Percentiles rank a stretch among this genome's conserved stretches.
These are phyloP conservation scores for Dicranocentrus wangi DNA, from an alignment of 2,888 invertebrate genomes.

Conservation along the genomic window DNA sequence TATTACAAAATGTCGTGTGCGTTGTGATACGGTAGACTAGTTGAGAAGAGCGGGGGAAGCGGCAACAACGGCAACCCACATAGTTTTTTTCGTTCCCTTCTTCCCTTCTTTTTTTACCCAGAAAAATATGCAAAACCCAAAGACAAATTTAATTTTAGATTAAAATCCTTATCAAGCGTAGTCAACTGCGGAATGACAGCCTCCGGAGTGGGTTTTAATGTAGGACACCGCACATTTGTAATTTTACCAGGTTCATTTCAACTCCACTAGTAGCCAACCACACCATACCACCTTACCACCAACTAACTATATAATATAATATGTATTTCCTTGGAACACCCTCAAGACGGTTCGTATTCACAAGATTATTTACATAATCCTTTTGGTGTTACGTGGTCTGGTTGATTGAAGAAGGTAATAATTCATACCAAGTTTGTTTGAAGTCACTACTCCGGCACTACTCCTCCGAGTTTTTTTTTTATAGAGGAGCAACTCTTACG, in stretches of 20 bases:
- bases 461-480: no score
- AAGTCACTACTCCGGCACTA: no score
- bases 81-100: not conserved
- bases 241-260: not conserved
- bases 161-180: constrained; percentile 26
- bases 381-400: not conserved
- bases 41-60: no score
- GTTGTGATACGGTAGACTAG: no score
- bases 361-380: not conserved
- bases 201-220: not conserved
- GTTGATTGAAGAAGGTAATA: not conserved
- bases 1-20: no score
- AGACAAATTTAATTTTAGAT: constrained; percentile 28
- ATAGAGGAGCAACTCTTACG: no score
- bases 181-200: no score
- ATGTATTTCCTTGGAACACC: not conserved
- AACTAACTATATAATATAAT: no score
- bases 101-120: constrained; percentile 6
- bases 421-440: no score
- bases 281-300: no score
- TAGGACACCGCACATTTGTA: constrained; percentile 22
- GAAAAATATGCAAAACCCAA: not conserved
- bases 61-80: no score
- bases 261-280: not conserved
- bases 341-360: no score